Conservation (phyloP, 2,888 invertebrate species). For the Pseudococcus viburni region DNA sequence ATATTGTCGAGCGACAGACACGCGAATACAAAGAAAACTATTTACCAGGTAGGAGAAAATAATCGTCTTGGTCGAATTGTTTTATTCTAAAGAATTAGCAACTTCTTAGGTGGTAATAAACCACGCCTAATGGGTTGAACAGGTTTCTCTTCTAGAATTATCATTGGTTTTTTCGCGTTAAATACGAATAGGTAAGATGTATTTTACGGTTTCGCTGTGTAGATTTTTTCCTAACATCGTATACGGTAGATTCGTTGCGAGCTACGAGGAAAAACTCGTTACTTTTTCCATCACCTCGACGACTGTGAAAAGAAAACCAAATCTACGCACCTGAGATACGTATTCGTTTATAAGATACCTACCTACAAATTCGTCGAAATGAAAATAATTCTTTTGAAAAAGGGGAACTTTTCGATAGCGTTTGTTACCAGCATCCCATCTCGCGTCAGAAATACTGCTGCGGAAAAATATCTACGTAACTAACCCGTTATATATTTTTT, state of each 20-base stretch:
- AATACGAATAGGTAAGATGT: not conserved
- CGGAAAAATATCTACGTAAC: not conserved
- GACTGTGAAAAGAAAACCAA: not conserved
- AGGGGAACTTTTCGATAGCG: not conserved
- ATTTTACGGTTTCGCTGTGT: not conserved
- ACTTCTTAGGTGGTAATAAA: constrained; percentile 54
- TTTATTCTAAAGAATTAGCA: constrained; percentile 37
- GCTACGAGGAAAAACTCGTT: not conserved
- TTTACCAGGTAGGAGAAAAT: not conserved
- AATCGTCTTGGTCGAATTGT: not conserved
- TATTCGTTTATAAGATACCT: not conserved
- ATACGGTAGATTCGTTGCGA: not conserved
- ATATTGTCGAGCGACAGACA: constrained; percentile 36
- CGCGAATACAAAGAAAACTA: not conserved
- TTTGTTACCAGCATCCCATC: not conserved
- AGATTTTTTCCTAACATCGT: not conserved
- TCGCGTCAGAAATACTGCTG: not conserved
- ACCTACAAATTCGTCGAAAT: not conserved
- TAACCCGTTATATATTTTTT: not conserved
- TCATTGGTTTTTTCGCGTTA: constrained; percentile 58
- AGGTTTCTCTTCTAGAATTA: constrained; percentile 54
- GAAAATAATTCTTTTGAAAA: constrained; percentile 3
- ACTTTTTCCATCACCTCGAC: not conserved
- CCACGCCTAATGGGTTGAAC: constrained; percentile 63
- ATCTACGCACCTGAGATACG: constrained; percentile 3